These are phyloP conservation scores for Amphipoea oculea DNA, from an alignment of 2,888 invertebrate genomes.

Conservation along the genomic window DNA sequence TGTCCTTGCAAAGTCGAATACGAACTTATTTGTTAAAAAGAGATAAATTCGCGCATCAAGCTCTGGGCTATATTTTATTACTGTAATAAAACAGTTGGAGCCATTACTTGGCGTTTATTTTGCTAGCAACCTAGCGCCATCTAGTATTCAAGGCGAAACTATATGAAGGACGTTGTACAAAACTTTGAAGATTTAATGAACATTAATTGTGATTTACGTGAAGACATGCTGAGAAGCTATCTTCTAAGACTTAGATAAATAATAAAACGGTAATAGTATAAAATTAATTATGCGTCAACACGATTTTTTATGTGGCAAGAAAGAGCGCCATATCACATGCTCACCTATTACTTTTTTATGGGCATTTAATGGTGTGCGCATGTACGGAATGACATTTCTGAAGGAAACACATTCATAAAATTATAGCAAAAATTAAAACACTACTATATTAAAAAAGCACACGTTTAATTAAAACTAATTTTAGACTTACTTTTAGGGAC, in stretches of 20 bases:
- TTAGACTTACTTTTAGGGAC: neutral
- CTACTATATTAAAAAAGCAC: neutral
- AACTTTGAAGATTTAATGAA: slow-evolving; percentile 56
- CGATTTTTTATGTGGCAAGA: slow-evolving; percentile 50
- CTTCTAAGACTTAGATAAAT: slow-evolving; percentile 46
- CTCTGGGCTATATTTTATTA: slow-evolving; percentile 58
- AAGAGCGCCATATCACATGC: slow-evolving; percentile 48
- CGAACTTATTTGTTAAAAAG: slow-evolving; percentile 61
- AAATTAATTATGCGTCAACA: slow-evolving; percentile 61
- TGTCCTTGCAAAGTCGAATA: slow-evolving; percentile 54
- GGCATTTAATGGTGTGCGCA: slow-evolving; percentile 50
- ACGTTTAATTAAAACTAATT: slow-evolving; percentile 1
- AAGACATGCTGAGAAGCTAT: slow-evolving; percentile 48
- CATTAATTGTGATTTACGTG: slow-evolving; percentile 55
- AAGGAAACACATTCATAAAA: slow-evolving; percentile 21
- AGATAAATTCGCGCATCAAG: slow-evolving; percentile 57
- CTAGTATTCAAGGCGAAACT: slow-evolving; percentile 54
- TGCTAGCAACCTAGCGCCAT: slow-evolving; percentile 57
- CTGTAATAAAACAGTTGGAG: slow-evolving; percentile 59
- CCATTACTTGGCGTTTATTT: slow-evolving; percentile 42
- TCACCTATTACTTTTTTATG: slow-evolving; percentile 59
- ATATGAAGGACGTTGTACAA: slow-evolving; percentile 43
- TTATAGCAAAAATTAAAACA: slow-evolving; percentile 18
- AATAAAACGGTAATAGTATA: slow-evolving; percentile 55
- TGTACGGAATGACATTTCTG: slow-evolving; percentile 40